A percentile compares a stretch with the other conserved stretches of the same genome.
These are phyloP conservation scores for Drosophila paucipuncta DNA, from an alignment of 2,888 invertebrate genomes.

Conservation along the genomic window DNA sequence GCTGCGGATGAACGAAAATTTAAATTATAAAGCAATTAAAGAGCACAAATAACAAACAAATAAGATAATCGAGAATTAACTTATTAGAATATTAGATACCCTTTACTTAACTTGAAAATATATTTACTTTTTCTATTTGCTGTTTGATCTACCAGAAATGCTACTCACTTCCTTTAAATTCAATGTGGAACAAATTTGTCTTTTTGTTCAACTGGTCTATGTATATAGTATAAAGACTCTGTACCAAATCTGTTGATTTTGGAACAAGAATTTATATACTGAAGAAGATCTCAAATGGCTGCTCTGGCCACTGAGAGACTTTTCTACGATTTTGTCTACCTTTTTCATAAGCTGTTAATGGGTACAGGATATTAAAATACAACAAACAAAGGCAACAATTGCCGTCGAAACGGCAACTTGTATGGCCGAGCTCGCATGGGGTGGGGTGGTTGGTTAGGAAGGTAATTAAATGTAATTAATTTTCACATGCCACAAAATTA, in stretches of 20 bases:
- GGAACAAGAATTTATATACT: not conserved
- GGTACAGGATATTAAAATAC: constrained; percentile 15
- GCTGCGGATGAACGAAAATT: constrained; percentile 66
- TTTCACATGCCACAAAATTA: constrained; percentile 75
- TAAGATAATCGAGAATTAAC: not conserved
- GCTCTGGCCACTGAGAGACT: not conserved
- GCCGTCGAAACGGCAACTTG: constrained; percentile 64
- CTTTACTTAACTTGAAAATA: not conserved
- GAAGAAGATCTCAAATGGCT: not conserved
- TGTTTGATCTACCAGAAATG: not conserved
- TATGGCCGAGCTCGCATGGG: constrained; percentile 19
- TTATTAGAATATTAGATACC: not conserved
- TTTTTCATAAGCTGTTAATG: not conserved
- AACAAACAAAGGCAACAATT: constrained; percentile 22
- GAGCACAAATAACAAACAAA: constrained; percentile 33
- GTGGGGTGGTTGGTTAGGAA: constrained; percentile 16
- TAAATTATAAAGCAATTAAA: constrained; percentile 78
- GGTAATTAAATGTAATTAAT: constrained; percentile 82
- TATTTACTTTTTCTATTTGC: not conserved
- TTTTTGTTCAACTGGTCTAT: not conserved
- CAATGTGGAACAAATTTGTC: not conserved
- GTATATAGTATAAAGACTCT: not conserved
- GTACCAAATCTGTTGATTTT: not conserved
- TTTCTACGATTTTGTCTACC: not conserved
- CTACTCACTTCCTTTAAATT: not conserved